These are phyloP conservation scores for Monopis laevigella DNA, from an alignment of 2,888 invertebrate genomes.

Conservation along the genomic window DNA sequence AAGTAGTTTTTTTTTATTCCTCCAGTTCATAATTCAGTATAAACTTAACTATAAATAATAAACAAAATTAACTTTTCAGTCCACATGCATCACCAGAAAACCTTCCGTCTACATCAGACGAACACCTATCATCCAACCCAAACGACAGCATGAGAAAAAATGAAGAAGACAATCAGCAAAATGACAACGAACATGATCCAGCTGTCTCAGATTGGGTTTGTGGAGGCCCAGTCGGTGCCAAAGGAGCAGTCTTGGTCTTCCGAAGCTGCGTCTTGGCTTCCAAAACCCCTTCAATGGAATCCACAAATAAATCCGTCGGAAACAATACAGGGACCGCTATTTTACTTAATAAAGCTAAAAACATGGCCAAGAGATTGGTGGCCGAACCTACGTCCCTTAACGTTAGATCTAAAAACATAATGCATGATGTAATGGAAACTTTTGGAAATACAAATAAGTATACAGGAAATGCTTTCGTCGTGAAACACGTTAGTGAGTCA, in stretches of 20 bases:
- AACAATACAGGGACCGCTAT: conserved; percentile 53
- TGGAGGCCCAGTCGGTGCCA: conserved; percentile 70
- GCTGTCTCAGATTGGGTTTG: conserved; percentile 62
- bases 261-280: conserved; percentile 71
- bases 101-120: conserved; percentile 48
- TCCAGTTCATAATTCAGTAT: too few relatives aligned
- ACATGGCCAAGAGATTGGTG: conserved; percentile 51
- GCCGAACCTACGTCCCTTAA: conserved; percentile 50
- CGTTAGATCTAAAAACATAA: conserved; percentile 50
- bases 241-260: conserved; percentile 73
- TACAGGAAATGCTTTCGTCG: conserved; percentile 39
- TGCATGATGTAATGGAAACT: conserved; percentile 61
- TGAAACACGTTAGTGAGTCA: conserved; percentile 45
- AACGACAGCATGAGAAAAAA: conserved; percentile 51
- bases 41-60: too few relatives aligned
- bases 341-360: conserved; percentile 53
- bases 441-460: conserved; percentile 44
- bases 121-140: conserved; percentile 28
- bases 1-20: too few relatives aligned
- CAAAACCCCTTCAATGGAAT: conserved; percentile 52
- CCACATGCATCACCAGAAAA: conserved; percentile 62
- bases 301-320: conserved; percentile 45
- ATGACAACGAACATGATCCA: conserved; percentile 31
- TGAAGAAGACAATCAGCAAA: conserved; percentile 26
- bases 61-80: conserved; percentile 46